A percentile compares a stretch with the other conserved stretches of the same genome.
Evolutionary conservation across 2,888 invertebrate species (phyloP).

Genomic region (Calameuta filiformis): DNA sequence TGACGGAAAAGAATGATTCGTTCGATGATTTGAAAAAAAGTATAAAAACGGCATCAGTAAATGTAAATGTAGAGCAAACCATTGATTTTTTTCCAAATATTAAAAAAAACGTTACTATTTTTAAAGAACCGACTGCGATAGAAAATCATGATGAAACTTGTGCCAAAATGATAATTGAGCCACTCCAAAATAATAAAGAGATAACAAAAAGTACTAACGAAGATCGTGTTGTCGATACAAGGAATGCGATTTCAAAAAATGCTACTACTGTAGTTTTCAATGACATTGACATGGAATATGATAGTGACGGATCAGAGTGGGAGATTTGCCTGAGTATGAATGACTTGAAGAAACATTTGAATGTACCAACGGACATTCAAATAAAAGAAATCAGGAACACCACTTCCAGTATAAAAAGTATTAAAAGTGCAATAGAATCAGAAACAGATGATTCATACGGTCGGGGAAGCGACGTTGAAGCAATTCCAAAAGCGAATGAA

Average conservation of each 20-base stretch:
- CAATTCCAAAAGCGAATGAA: neutral
- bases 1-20: neutral
- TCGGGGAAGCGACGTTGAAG: constrained; percentile 6
- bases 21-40: neutral
- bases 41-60: neutral
- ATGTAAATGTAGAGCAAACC: neutral
- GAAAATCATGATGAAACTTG: neutral
- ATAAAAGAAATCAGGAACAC: neutral
- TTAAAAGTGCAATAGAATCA: neutral
- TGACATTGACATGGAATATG: constrained; percentile 25
- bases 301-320: constrained; percentile 27
- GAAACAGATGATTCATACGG: constrained; percentile 13
- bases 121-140: neutral
- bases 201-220: neutral
- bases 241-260: constrained; percentile 3
- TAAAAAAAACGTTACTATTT: neutral
- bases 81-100: neutral
- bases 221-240: neutral
- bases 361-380: neutral
- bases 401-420: neutral
- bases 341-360: neutral
- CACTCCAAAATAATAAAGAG: neutral
- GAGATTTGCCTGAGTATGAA: constrained; percentile 10
- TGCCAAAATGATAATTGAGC: neutral
- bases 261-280: constrained; percentile 23